Percentiles rank a stretch among this genome's conserved stretches.
Conservation (phyloP, 2,888 invertebrate genomes). For the Operophtera brumata region DNA sequence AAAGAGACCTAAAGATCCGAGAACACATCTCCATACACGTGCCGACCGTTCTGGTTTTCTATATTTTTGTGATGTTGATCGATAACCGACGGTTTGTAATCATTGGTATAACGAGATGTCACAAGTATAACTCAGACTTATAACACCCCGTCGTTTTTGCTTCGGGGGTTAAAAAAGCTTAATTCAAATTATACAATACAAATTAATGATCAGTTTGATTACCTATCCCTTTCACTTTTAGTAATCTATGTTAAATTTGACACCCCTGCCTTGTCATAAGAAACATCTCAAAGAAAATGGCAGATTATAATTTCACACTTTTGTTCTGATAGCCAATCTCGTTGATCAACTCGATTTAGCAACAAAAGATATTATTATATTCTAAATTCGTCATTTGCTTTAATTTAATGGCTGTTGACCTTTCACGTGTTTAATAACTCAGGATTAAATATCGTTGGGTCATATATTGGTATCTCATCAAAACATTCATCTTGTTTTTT, state of each 20-base stretch:
- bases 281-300: conserved; percentile 27
- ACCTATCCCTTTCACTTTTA: too few relatives aligned
- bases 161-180: too few relatives aligned
- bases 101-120: too few relatives aligned
- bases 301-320: conserved; percentile 45
- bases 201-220: too few relatives aligned
- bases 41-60: too few relatives aligned
- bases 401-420: conserved; percentile 43
- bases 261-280: not conserved
- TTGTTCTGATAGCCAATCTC: conserved; percentile 39
- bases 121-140: too few relatives aligned
- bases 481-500: conserved; percentile 26
- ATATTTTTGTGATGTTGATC: too few relatives aligned
- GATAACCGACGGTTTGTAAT: too few relatives aligned
- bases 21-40: too few relatives aligned
- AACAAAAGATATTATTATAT: conserved; percentile 21
- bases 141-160: too few relatives aligned
- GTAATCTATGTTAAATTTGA: not conserved
- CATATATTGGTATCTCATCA: conserved; percentile 19
- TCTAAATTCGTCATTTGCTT: conserved; percentile 26
- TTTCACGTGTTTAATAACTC: conserved; percentile 34
- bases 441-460: conserved; percentile 28
- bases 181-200: too few relatives aligned
- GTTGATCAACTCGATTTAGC: conserved; percentile 20
- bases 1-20: too few relatives aligned